Evolutionary conservation across 2,113 vertebrate genomes (phyloP), one percentile per base, ranked within the genome.

Genomic region (Mola mola): DNA sequence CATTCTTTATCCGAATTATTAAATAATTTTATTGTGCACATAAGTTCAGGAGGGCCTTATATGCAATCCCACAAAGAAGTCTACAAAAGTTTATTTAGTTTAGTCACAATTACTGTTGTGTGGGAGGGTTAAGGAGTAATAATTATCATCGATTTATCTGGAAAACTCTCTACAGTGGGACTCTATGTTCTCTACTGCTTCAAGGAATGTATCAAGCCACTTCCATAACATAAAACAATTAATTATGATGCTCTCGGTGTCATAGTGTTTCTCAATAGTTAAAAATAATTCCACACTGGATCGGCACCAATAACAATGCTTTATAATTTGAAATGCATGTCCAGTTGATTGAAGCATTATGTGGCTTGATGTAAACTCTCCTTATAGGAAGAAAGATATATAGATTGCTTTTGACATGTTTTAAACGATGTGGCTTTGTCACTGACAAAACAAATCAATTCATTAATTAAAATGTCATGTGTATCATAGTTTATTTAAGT

Each of bases 11-110:
- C 87, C 87, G 88, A 90, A n/a, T n/a, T n/a, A 91, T 94, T 95
- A 93, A 95, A 96, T 95, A 92, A 95, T 96, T 95, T 94, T 94
- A 96, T 94, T 94, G 88, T 92, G 92, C 88, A 90, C 88, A 92
- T 92, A 49, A 52, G 78, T 74, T 70, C 48, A 56, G 55, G 50
- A 44, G 34, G 51, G 62, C 92, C 92, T 94, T 91, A 92, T 91
- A 88, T 93, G 93, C 94, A 94, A 95, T 92, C 90, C 92, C 93
- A 93, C 93, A 86, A 92, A 91, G 91, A 91, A 91, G 93, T 95
- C 91, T 92, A 19, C 72, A 92, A 93, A 93, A 92, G 93, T 93
- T 91, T 91, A 94, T 95, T 92, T 93, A 90, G 91, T 88, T 90
- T 83, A 90, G 91, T 89, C 91, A 94, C 92, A 94, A 93, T 96